Evolutionary conservation across 2,797 vertebrate species (phyloP).

Genomic region (Neopelma chrysocephalum): DNA sequence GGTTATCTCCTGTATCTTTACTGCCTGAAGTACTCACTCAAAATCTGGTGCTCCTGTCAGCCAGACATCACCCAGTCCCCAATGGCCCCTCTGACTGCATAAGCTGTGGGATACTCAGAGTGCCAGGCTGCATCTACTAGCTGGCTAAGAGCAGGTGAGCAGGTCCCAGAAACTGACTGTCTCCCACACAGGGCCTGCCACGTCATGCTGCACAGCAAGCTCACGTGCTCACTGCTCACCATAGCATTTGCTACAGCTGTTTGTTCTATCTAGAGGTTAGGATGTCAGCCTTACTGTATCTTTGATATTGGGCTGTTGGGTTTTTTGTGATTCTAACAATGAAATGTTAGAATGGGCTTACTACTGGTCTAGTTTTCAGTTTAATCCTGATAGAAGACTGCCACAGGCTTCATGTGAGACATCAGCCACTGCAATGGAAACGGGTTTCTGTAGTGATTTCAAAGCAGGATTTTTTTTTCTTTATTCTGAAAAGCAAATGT

Average conservation of each 20-base stretch:
- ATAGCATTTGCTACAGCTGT: neutral
- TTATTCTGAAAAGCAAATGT: neutral
- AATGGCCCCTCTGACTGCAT: neutral
- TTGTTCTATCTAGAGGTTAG: neutral
- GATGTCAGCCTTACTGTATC: neutral
- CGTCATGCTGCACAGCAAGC: accelerated
- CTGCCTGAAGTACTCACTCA: neutral
- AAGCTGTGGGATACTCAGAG: neutral
- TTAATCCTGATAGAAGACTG: neutral
- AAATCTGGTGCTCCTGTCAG: neutral
- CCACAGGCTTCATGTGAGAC: neutral
- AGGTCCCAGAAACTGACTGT: no score
- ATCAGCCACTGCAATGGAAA: neutral
- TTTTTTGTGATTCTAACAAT: neutral
- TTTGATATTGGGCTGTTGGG: neutral
- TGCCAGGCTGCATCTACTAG: accelerated
- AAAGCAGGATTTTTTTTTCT: neutral
- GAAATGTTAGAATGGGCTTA: neutral
- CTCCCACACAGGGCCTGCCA: accelerated
- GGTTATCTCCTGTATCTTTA: neutral
- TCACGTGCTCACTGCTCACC: neutral
- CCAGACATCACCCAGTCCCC: neutral
- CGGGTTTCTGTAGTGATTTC: neutral
- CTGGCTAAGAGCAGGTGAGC: neutral
- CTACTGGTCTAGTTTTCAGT: neutral